Base-by-base conservation (phyloP, 2,888 invertebrate genomes). In the Acleris sparsana region DNA sequence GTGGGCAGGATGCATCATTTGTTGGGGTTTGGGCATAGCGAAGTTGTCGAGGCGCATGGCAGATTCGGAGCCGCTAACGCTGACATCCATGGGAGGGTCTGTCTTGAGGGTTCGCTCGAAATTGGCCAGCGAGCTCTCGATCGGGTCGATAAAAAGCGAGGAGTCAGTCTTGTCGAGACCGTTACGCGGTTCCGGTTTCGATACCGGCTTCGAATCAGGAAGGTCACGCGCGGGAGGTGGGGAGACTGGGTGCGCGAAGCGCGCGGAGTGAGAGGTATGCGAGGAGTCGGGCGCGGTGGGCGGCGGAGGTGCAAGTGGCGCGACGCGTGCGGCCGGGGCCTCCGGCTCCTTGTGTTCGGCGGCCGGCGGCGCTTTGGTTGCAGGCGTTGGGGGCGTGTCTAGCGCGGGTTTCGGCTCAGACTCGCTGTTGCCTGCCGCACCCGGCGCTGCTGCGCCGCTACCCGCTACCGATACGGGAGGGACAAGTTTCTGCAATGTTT, bases 121-220 rank as follows among this genome's bases (percentile, higher is more conserved):
- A 74, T 94, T 95, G 56, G 95, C 95, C 75, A 96, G 88, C 62
- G 95, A 95, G 73, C 95, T 94, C 85, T 96, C 96, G 75, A 96
- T 92, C 20, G 95, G 95, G 84, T 96, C 95, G 65, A 95, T 94
- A 75, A 88, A 92, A 69, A 89, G 92, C 22, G 91, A 89, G 7
- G 89, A 70, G 68, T 92, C 92, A 2, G 88, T 76, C 71, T 89
- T 92, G 65, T 92, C 92, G 55, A 91, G 81, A 2, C 91, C 92
- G 77, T 88, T 93, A 72, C 83, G 86, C 64, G 87, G 77, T 75
- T 93, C 84, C 61, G 81, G 46, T 82, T 90, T 87, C 68, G 79
- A 52, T 59, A 77, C 57, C 3, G 81, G 78, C 67, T 89, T 89
- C 46, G 72, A 80, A 0, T 85, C 83, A 2, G 84, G 82, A 3